Conservation (phyloP, 2,797 vertebrate genomes). For the Lophotriccus pileatus region DNA sequence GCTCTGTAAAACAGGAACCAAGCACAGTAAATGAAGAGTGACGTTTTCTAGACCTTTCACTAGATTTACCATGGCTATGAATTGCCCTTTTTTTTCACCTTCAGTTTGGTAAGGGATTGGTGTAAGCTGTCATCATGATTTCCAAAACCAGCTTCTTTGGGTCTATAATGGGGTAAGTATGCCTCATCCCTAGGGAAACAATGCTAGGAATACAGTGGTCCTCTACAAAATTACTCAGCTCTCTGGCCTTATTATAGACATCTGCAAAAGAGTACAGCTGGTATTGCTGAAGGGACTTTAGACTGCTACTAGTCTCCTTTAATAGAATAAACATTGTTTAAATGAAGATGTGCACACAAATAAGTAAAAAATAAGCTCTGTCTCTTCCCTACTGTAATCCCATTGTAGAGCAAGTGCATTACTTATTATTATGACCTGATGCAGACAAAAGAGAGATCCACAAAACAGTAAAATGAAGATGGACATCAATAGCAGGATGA, state of each 20-base stretch:
- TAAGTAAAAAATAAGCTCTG: background rate
- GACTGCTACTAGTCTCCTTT: background rate
- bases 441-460: background rate
- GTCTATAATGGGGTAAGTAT: background rate
- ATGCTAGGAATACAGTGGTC: background rate
- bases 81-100: background rate
- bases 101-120: background rate
- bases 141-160: background rate
- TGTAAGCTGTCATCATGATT: background rate
- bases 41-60: background rate
- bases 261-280: background rate
- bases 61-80: background rate
- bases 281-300: background rate
- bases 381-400: background rate
- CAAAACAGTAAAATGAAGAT: background rate
- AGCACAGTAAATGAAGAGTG: background rate
- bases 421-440: background rate
- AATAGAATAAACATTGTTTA: background rate
- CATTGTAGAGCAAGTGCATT: accelerated
- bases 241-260: background rate
- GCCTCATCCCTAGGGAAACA: background rate
- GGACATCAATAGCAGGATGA: background rate
- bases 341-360: background rate
- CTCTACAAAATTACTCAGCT: background rate
- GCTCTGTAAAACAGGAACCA: background rate